Base-by-base conservation (phyloP, 1,140 invertebrate species). In the Aricia agestis region DNA sequence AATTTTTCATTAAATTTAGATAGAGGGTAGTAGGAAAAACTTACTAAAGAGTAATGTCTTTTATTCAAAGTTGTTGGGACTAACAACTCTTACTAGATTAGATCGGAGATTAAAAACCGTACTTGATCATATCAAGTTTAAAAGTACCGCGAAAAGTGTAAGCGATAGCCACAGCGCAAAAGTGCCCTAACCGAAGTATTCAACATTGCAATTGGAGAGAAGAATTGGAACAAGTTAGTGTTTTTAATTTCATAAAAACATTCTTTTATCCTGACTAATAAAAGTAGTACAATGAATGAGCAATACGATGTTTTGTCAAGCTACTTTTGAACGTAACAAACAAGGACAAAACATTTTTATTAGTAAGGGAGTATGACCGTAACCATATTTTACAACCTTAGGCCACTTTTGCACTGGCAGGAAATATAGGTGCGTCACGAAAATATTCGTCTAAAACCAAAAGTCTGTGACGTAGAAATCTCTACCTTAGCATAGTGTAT, bases 381-480 rank as follows among this genome's bases (percentile, higher is more conserved):
- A 25, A 25, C 3, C 3, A 25, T 25, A 25, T 25, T 52, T 52
- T 13, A 52, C 3, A 15, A 52, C 10, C 36, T 52, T 52, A 52
- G 45, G 45, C 45, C 13, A 52, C 45, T 52, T 52, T 52, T 15
- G 13, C 45, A 52, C 45, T 15, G 45, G 13, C 45, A 52, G 45
- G 45, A 6, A 45, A 25, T 68, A 68, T 67, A 69, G 67, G 73
- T 74, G 73, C 73, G 70, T 74, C 73, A 74, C 70, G 41, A 74
- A 45, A 71, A 74, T 65, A 70, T 66, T 69, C n/a, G 72, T 65
- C 73, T 77, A 73, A 57, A 70, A 77, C 67, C 59, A 45, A 73
- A 70, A 69, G 70, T 69, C 69, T 67, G 82, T 80, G 78, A 81
- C 74, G 71, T 78, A 84, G 77, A 74, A 84, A 77, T 77, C 67